phyloP scores from a whole-genome alignment of 1,140 invertebrate species.

The Chelonus insularis region DNA sequence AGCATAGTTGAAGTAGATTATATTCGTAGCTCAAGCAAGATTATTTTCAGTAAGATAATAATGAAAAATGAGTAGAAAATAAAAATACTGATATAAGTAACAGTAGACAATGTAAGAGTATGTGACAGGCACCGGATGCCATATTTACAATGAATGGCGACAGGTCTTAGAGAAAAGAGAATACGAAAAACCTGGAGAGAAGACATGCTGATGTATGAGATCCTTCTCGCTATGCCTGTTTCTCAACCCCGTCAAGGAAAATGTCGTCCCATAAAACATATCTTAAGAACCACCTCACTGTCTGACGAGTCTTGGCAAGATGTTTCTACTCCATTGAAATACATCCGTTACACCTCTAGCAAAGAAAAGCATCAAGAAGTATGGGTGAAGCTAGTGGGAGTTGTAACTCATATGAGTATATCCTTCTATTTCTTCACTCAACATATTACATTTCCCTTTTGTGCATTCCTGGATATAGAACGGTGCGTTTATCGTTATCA shows the following conservation, averaged over 20 bases:
- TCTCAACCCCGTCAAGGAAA: conserved; percentile 46
- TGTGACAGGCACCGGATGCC: conserved; percentile 16
- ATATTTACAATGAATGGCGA: conserved; percentile 28
- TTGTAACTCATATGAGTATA: background rate
- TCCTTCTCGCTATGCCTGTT: conserved; percentile 33
- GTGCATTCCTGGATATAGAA: background rate
- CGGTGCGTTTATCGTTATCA: conserved; percentile 37
- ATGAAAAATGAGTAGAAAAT: background rate
- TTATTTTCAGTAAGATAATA: background rate
- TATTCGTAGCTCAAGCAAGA: background rate
- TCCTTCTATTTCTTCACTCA: background rate
- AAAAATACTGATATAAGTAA: background rate
- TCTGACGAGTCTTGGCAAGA: conserved; percentile 39
- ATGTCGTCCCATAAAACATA: conserved; percentile 56
- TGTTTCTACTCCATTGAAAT: conserved; percentile 53
- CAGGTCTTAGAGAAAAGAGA: conserved; percentile 12
- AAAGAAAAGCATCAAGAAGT: background rate
- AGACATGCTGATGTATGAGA: conserved; percentile 31
- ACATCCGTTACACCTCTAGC: conserved; percentile 1
- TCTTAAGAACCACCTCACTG: conserved; percentile 45
- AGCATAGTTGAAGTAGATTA: background rate
- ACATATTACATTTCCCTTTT: conserved; percentile 6
- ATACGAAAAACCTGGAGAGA: conserved; percentile 8
- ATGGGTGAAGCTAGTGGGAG: background rate
- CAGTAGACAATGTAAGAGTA: background rate